These are phyloP conservation scores for Hafferia zeledoni DNA, from an alignment of 2,797 vertebrate genomes.

Conservation along the genomic window DNA sequence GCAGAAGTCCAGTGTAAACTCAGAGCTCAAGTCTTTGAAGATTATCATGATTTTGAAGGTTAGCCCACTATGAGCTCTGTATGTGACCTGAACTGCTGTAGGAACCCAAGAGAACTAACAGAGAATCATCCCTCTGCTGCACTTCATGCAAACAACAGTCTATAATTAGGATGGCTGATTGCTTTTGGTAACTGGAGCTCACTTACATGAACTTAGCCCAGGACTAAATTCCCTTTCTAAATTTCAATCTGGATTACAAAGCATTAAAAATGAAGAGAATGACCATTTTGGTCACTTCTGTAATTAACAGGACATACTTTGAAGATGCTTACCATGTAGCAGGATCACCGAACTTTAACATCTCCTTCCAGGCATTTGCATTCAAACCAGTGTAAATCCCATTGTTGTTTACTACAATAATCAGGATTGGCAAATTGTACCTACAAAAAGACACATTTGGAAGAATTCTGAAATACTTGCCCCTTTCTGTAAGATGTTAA, in stretches of 20 bases:
- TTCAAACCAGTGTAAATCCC: conserved; percentile 95
- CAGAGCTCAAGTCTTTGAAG: background rate
- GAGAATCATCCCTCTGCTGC: background rate
- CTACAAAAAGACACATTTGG: conserved; percentile 69
- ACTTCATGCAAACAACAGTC: background rate
- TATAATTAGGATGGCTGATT: background rate
- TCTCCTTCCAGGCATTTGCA: conserved; percentile 84
- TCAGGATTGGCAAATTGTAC: conserved; percentile 89
- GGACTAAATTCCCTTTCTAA: background rate
- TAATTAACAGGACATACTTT: background rate
- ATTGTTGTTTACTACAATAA: conserved; percentile 97
- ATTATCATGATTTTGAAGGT: background rate
- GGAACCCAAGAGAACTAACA: background rate
- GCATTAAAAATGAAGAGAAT: background rate
- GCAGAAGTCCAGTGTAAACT: background rate
- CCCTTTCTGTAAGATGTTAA: background rate
- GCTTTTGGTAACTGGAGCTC: background rate
- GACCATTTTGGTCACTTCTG: background rate
- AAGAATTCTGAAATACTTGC: background rate
- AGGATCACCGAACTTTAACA: conserved; percentile 85
- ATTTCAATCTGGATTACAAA: background rate
- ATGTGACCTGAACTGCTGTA: background rate
- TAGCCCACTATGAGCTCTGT: background rate
- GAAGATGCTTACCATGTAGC: conserved; percentile 79
- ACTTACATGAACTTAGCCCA: background rate